A percentile compares a stretch with the other conserved stretches of the same genome.
These are phyloP conservation scores for Sphaeridia pumilis DNA, from an alignment of 2,888 invertebrate genomes.

Conservation along the genomic window DNA sequence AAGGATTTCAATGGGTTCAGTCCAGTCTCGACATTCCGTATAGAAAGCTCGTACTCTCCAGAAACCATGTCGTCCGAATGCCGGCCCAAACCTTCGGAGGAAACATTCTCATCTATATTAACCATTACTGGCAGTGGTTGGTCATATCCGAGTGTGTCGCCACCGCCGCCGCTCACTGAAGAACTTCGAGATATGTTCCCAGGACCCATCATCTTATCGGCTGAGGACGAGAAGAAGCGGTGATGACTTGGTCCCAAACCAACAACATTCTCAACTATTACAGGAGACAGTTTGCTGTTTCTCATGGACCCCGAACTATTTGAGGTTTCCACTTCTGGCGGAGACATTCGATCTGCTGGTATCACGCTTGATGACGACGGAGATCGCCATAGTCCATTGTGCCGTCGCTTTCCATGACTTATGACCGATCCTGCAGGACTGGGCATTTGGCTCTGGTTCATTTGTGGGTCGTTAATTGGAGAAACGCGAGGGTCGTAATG, in stretches of 20 bases:
- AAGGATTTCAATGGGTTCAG: conserved; percentile 7
- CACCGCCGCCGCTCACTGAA: background rate
- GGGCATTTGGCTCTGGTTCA: background rate
- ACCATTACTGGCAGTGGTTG: background rate
- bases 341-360: background rate
- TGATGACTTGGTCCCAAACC: background rate
- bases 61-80: background rate
- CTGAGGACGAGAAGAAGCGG: background rate
- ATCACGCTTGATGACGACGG: background rate
- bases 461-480: background rate
- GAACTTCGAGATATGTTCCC: background rate
- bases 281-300: background rate
- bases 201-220: background rate
- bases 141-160: background rate
- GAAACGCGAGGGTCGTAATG: background rate
- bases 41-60: conserved; percentile 12
- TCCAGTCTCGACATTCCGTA: background rate
- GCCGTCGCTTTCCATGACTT: background rate
- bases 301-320: background rate
- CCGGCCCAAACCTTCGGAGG: background rate
- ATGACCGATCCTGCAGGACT: background rate
- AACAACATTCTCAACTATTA: background rate
- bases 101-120: background rate
- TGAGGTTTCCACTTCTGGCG: background rate
- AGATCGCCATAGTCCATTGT: background rate